phyloP scores from a whole-genome alignment of 2,113 vertebrate genomes.

The Dascyllus trimaculatus region DNA sequence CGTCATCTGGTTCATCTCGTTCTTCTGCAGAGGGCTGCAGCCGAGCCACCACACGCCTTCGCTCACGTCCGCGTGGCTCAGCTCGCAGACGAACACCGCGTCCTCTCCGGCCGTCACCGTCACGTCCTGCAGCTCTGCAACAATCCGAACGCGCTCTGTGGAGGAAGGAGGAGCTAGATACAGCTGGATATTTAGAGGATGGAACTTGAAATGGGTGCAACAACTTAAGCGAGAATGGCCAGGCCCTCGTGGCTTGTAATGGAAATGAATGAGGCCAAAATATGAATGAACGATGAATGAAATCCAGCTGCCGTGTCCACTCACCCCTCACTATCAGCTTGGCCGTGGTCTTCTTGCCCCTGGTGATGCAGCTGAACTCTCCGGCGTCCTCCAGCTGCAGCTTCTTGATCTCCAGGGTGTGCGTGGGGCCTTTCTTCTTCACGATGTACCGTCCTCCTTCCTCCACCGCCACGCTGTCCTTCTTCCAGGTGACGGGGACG shows the following conservation, averaged over 20 bases:
- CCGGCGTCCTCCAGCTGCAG: conserved; percentile 88
- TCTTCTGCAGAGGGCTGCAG: conserved; percentile 88
- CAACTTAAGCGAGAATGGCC: background rate
- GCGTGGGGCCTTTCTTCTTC: conserved; percentile 81
- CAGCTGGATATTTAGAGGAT: conserved; percentile 45
- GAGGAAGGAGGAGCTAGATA: conserved; percentile 47
- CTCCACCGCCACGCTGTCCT: conserved; percentile 78
- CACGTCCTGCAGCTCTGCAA: conserved; percentile 88
- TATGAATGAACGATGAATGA: background rate
- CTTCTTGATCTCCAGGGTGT: conserved; percentile 86
- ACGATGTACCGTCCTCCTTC: conserved; percentile 85
- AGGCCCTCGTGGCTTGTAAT: background rate
- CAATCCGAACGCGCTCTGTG: conserved; percentile 86
- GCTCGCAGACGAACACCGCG: conserved; percentile 91
- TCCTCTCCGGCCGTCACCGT: conserved; percentile 90
- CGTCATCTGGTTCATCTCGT: conserved; percentile 92
- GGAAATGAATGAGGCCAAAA: background rate
- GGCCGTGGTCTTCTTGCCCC: conserved; percentile 88
- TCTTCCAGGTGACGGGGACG: conserved; percentile 85
- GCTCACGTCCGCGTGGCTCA: conserved; percentile 88
- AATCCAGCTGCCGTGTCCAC: conserved; percentile 6
- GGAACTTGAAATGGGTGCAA: conserved; percentile 21
- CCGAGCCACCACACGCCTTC: conserved; percentile 92
- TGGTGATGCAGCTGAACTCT: conserved; percentile 88
- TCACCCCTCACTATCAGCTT: conserved; percentile 90